These are phyloP conservation scores for Aphodius granarius DNA, from an alignment of 2,888 invertebrate species.

Conservation along the genomic window DNA sequence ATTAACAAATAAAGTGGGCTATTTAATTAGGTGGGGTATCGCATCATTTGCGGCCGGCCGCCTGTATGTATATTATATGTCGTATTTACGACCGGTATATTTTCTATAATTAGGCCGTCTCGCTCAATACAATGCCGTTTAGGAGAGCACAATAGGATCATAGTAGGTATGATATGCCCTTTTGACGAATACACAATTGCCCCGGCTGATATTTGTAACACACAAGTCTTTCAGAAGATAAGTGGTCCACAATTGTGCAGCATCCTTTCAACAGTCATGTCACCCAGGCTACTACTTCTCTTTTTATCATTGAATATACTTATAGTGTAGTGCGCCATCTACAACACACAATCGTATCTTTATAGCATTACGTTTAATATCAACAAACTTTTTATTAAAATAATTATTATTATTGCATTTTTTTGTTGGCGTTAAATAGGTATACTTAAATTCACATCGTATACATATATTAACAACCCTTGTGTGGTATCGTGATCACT, in stretches of 20 bases:
- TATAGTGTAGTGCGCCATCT: constrained; percentile 1
- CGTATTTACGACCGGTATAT: too few relatives aligned
- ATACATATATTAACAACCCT: not conserved
- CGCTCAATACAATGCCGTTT: constrained; percentile 41
- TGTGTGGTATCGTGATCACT: not conserved
- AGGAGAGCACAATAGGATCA: constrained; percentile 45
- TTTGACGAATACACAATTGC: constrained; percentile 46
- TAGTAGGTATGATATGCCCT: constrained; percentile 44
- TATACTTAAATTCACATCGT: too few relatives aligned
- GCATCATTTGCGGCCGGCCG: constrained; percentile 22
- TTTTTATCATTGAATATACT: not conserved
- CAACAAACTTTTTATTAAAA: not conserved
- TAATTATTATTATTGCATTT: not conserved
- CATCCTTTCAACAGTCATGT: constrained; percentile 33
- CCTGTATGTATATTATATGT: constrained; percentile 44
- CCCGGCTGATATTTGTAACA: constrained; percentile 47
- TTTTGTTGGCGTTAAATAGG: not conserved
- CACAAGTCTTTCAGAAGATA: constrained; percentile 42
- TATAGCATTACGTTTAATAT: constrained; percentile 1
- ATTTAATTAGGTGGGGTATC: constrained; percentile 10
- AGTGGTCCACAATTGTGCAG: constrained; percentile 45
- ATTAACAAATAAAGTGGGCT: not conserved
- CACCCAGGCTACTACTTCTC: not conserved
- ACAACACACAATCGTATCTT: constrained; percentile 2
- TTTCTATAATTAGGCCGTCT: constrained; percentile 46